phyloP scores from a whole-genome alignment of 35 echinoderm and acorn worm genomes.

The Lytechinus variegatus region DNA sequence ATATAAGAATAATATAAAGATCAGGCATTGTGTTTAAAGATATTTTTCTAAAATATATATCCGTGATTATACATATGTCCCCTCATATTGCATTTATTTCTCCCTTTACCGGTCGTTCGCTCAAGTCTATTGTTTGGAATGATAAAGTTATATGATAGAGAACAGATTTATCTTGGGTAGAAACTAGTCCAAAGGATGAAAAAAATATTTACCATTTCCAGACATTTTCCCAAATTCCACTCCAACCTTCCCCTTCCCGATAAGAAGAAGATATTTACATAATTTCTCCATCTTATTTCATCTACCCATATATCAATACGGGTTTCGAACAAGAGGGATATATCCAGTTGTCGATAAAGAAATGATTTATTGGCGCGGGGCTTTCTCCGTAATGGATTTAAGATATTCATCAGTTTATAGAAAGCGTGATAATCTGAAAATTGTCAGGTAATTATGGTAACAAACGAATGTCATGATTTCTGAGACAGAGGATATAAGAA shows the following conservation, averaged over 20 bases:
- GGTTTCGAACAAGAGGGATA: not conserved
- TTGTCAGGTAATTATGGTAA: not conserved
- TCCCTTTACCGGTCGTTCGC: not conserved
- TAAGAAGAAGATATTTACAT: not conserved
- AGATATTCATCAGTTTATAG: not conserved
- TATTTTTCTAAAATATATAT: not conserved
- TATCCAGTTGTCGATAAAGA: not conserved
- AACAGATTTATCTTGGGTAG: not conserved
- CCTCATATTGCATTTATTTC: not conserved
- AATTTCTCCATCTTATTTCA: not conserved
- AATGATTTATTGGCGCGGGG: not conserved
- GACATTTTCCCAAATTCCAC: not conserved
- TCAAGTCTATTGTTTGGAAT: not conserved
- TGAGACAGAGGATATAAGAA: not conserved
- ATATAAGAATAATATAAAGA: not conserved
- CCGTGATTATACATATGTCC: not conserved
- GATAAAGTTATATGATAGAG: not conserved
- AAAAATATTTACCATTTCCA: not conserved
- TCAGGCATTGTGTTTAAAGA: not conserved
- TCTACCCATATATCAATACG: not conserved
- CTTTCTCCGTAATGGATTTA: not conserved
- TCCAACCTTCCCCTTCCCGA: not conserved
- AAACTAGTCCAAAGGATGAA: not conserved
- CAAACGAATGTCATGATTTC: not conserved
- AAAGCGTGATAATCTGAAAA: not conserved